Evolutionary conservation across 2,797 vertebrate species (phyloP), one percentile per base, ranked within the genome.

Genomic region (Sebastes nivosus): DNA sequence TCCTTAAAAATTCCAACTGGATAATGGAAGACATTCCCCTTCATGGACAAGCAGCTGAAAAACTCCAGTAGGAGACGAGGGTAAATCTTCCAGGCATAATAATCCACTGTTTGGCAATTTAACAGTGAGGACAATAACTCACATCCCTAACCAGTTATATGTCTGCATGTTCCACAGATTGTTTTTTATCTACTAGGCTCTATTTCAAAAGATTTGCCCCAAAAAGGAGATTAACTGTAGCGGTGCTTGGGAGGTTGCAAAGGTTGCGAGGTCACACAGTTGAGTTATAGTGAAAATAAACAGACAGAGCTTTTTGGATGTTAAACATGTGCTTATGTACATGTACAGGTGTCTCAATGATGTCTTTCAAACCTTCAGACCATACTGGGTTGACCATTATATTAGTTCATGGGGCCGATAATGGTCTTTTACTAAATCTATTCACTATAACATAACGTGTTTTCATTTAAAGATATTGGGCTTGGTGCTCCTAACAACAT

Each of bases 1-100:
- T 90, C 86, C 86, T 89, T 91, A 79, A 86, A 93, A 88, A 94
- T 93, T 94, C 91, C 88, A 88, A n/a, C 71, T 60, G 71, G 85
- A 90, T 88, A 93, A 93, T 92, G 84, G 88, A 92, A 87, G 77
- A 87, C 80, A 87, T 92, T 89, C 69, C 82, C 65, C 76, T 89
- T 88, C 60, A 89, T 90, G 79, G 78, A 84, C 42, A 79, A 71
- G 79, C 75, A 78, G 70, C 71, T 81, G 75, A 81, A 77, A 75
- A 81, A 69, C 69, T 75, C 29, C 77, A 67, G 66, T 38, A 72
- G 72, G 76, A 88, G 72, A 81, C 54, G 6, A 13, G 14, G 71
- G 50, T 90, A 92, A 91, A 93, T 92, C 89, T 89, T 80, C 50
- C 60, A 79, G 88, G 74, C 79, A 85, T 83, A 88, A 84, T 86